Percentiles rank a stretch among this genome's conserved stretches.
These are phyloP conservation scores for Limnodromus scolopaceus DNA, from an alignment of 2,797 vertebrate genomes.

Conservation along the genomic window DNA sequence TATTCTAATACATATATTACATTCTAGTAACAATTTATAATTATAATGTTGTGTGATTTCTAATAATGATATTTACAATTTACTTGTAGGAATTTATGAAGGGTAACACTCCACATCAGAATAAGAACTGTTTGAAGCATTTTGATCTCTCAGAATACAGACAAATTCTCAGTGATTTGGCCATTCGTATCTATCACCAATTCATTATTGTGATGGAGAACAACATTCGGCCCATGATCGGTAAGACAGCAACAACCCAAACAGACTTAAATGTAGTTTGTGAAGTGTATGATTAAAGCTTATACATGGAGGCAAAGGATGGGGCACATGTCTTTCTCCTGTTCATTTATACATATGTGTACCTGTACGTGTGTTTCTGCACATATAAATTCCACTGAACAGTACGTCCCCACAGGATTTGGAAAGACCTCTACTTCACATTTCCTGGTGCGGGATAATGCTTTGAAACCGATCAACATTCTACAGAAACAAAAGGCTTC, in stretches of 20 bases:
- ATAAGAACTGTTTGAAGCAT: conserved; percentile 91
- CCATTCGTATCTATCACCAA: conserved; percentile 93
- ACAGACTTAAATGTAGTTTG: background rate
- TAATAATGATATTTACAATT: conserved; percentile 11
- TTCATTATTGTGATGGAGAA: conserved; percentile 90
- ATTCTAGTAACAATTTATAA: background rate
- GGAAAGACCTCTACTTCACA: background rate
- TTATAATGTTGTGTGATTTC: background rate
- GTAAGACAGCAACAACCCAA: conserved; percentile 74
- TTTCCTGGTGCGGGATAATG: background rate
- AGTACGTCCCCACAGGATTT: background rate
- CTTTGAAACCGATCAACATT: background rate
- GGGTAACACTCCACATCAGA: conserved; percentile 87
- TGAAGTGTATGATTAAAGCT: background rate
- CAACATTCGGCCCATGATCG: conserved; percentile 88
- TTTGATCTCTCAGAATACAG: conserved; percentile 96
- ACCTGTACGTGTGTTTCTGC: background rate
- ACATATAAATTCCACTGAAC: background rate
- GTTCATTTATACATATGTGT: background rate
- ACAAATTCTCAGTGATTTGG: conserved; percentile 95
- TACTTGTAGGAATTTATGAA: conserved; percentile 90
- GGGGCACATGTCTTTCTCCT: background rate
- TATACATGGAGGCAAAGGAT: background rate
- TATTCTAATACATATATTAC: background rate
- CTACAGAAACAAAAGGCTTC: background rate